Percentiles rank a stretch among this genome's conserved stretches.
Conservation (phyloP, 2,797 vertebrate species). For the Phoxinus dragarum region DNA sequence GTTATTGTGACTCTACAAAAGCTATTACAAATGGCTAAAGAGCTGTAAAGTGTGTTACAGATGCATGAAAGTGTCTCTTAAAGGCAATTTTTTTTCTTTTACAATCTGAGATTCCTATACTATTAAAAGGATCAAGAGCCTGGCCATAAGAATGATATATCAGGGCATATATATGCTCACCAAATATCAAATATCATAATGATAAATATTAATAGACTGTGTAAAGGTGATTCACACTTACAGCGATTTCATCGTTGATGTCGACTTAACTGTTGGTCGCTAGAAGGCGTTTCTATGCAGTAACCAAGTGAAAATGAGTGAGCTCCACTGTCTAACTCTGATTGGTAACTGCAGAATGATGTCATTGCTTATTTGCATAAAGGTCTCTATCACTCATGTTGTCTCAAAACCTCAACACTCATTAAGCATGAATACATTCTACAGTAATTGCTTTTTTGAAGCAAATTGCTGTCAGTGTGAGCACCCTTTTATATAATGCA, state of each 20-base stretch:
- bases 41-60: constrained; percentile 17
- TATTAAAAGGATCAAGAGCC: not conserved
- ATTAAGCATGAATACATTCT: not conserved
- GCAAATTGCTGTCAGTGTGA: not conserved
- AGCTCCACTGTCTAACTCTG: not conserved
- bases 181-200: not conserved
- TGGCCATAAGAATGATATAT: not conserved
- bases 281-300: not conserved
- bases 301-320: not conserved
- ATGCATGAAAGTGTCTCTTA: not conserved
- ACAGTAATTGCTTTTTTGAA: not conserved
- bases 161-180: not conserved
- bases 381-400: not conserved
- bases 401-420: not conserved
- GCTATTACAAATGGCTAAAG: constrained; percentile 72
- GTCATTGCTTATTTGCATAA: not conserved
- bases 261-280: not conserved
- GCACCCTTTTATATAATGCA: not conserved
- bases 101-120: not conserved
- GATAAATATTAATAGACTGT: not conserved
- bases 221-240: not conserved
- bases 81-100: not conserved
- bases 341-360: not conserved
- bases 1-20: constrained; percentile 82
- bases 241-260: not conserved